Percentiles rank a stretch among this genome's conserved stretches.
Evolutionary conservation across 2,888 invertebrate genomes (phyloP).

Genomic region (Xylota segnis): DNA sequence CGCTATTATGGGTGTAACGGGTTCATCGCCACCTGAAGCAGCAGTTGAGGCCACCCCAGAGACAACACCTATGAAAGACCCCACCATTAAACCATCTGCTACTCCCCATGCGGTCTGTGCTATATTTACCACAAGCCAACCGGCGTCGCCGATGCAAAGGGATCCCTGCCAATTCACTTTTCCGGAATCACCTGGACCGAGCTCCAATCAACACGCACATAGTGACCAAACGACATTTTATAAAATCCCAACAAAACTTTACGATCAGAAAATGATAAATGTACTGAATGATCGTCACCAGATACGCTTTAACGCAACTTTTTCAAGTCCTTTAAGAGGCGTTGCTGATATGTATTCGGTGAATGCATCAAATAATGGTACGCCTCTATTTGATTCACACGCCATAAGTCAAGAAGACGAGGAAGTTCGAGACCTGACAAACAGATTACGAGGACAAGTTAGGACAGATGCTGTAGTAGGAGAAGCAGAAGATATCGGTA

Average conservation of each 20-base stretch:
- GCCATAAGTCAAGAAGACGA: slow-evolving; percentile 83
- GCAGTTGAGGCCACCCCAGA: slow-evolving; percentile 96
- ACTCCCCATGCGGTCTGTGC: slow-evolving; percentile 89
- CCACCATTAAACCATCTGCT: slow-evolving; percentile 84
- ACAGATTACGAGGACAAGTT: slow-evolving; percentile 61
- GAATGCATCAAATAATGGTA: slow-evolving; percentile 57
- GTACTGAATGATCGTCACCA: slow-evolving; percentile 80
- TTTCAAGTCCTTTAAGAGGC: slow-evolving; percentile 77
- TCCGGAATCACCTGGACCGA: slow-evolving; percentile 79
- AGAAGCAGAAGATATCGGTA: slow-evolving; percentile 60
- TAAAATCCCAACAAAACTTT: slow-evolving; percentile 78
- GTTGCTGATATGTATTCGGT: slow-evolving; percentile 52
- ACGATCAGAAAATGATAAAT: slow-evolving; percentile 80
- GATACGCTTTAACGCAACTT: slow-evolving; percentile 42
- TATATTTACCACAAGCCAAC: slow-evolving; percentile 86
- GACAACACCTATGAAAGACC: slow-evolving; percentile 92
- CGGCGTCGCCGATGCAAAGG: slow-evolving; percentile 89
- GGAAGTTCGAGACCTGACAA: slow-evolving; percentile 86
- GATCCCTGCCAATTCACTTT: slow-evolving; percentile 87
- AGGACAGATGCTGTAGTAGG: slow-evolving; percentile 21
- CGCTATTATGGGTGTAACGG: slow-evolving; percentile 84
- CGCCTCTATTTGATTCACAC: slow-evolving; percentile 53
- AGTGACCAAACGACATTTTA: slow-evolving; percentile 77
- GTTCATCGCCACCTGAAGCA: slow-evolving; percentile 92
- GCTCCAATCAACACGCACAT: slow-evolving; percentile 42